Evolutionary conservation across 1,140 invertebrate species (phyloP).

Genomic region (Aphis gossypii): DNA sequence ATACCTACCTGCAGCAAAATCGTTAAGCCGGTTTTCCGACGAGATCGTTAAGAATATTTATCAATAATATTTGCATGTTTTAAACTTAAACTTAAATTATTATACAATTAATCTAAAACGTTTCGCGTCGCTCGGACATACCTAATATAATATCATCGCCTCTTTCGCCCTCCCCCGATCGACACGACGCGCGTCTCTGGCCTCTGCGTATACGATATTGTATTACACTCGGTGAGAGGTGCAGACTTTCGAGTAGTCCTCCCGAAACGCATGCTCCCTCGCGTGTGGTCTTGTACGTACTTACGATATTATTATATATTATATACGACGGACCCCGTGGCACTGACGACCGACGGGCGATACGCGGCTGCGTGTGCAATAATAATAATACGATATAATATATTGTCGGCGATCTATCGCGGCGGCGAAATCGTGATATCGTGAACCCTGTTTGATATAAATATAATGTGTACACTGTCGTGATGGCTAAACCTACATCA

Average conservation of each 20-base stretch:
- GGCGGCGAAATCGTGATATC: slow-evolving; percentile 18
- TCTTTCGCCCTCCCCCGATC: not conserved
- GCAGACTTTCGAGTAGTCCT: not conserved
- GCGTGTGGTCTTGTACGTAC: not conserved
- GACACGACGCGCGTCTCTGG: not conserved
- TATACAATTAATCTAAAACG: too few species aligned
- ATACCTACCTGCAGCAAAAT: too few species aligned
- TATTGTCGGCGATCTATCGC: not conserved
- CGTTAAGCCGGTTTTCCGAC: too few species aligned
- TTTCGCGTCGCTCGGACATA: not conserved
- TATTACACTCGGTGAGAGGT: not conserved
- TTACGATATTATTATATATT: not conserved
- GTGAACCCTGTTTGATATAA: not conserved
- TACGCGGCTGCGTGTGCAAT: not conserved
- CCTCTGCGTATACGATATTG: not conserved
- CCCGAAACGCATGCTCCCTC: not conserved
- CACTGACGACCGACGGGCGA: not conserved
- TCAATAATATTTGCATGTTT: too few species aligned
- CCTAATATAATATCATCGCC: not conserved
- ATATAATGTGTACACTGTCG: not conserved
- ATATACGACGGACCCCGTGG: not conserved
- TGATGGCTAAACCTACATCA: not conserved
- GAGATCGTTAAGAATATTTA: not conserved
- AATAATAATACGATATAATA: not conserved
- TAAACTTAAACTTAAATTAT: too few species aligned